Percentiles rank a stretch among this genome's conserved stretches.
Evolutionary conservation across 1,140 invertebrate genomes (phyloP).

Genomic region (Aphelinus atriplicis): DNA sequence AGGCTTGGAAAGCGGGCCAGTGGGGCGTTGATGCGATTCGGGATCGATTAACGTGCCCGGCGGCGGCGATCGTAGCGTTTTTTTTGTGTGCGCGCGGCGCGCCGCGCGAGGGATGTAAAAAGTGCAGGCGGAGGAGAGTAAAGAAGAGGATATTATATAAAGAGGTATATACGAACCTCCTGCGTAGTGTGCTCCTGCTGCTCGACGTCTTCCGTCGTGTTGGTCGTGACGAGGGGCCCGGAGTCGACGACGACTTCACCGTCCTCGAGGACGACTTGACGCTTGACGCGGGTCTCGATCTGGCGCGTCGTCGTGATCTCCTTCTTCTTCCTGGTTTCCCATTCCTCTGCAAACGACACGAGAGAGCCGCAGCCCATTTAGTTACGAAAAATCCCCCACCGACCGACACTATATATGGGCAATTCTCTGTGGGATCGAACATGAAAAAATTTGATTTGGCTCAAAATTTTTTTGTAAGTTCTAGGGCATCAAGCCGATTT

Average conservation of each 20-base stretch:
- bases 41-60: no score
- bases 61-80: no score
- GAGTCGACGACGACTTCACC: constrained; percentile 88
- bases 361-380: no score
- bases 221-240: constrained; percentile 88
- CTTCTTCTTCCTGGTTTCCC: constrained; percentile 87
- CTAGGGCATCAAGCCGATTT: no score
- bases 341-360: constrained; percentile 77
- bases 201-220: constrained; percentile 87
- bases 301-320: constrained; percentile 88
- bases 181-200: constrained; percentile 87
- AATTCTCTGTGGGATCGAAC: no score
- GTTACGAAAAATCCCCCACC: background rate
- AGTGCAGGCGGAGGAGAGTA: background rate
- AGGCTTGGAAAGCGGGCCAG: no score
- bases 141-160: no score
- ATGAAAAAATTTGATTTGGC: no score
- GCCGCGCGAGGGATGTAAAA: background rate
- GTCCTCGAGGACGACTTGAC: constrained; percentile 89
- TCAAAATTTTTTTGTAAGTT: no score
- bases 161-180: constrained; percentile 70
- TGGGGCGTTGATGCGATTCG: no score
- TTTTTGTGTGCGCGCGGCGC: no score
- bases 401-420: no score
- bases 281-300: constrained; percentile 87